Percentiles rank a stretch among this genome's conserved stretches.
These are phyloP conservation scores for Coendou prehensilis DNA, from an alignment of 2,797 vertebrate genomes.

Conservation along the genomic window DNA sequence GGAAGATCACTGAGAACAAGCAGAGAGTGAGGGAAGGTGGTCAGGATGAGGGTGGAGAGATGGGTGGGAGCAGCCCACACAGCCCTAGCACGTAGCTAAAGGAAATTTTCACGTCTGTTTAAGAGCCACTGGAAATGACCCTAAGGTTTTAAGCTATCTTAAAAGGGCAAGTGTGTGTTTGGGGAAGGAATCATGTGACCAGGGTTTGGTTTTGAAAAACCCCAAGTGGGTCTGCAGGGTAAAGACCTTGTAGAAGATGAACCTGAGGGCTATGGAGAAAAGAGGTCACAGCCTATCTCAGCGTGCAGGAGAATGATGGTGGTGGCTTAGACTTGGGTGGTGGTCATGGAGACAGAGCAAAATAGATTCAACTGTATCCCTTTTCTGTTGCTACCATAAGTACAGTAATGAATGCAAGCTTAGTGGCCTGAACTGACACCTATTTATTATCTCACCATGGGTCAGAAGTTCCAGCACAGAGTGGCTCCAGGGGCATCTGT, in stretches of 20 bases:
- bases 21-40: neutral
- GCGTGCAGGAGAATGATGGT: neutral
- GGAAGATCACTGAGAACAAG: neutral
- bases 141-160: neutral
- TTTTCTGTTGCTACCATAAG: neutral
- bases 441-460: neutral
- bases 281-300: neutral
- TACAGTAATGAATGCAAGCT: neutral
- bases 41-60: no score
- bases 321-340: no score
- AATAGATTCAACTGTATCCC: neutral
- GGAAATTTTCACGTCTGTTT: neutral
- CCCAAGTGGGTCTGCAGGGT: neutral
- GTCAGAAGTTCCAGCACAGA: neutral
- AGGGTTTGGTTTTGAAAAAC: neutral
- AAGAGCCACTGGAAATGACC: neutral
- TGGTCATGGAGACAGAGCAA: neutral
- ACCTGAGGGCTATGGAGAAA: neutral
- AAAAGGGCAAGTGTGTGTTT: neutral
- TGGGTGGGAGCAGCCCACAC: rapidly evolving
- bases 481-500: no score
- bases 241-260: neutral
- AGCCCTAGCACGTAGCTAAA: no score
- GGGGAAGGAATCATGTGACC: neutral
- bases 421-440: neutral